Percentiles rank a stretch among this genome's conserved stretches.
Evolutionary conservation across 1,140 invertebrate species (phyloP).

Genomic region (Macrotrachela quadricornifera): DNA sequence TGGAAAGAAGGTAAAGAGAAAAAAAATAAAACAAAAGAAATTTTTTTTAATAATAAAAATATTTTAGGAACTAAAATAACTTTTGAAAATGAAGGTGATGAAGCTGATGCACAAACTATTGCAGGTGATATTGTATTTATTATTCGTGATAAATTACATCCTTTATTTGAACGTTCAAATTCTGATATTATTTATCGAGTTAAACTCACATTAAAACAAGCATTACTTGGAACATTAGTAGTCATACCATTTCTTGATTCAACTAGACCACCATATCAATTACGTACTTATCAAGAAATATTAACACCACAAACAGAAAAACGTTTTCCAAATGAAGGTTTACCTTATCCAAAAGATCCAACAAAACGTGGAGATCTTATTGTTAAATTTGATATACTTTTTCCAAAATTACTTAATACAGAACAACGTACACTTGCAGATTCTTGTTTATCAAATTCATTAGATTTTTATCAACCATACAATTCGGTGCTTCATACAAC

Average conservation of each 20-base stretch:
- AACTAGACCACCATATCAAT: conserved; percentile 55
- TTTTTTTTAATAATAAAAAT: too few relatives aligned
- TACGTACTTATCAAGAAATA: conserved; percentile 46
- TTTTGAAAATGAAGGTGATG: conserved; percentile 94
- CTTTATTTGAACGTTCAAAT: conserved; percentile 22
- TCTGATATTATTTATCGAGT: conserved; percentile 27
- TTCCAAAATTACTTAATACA: conserved; percentile 20
- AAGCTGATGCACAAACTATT: conserved; percentile 63
- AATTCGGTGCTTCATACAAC: too few relatives aligned
- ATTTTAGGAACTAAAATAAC: conserved; percentile 97
- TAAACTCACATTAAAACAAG: conserved; percentile 22
- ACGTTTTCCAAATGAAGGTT: conserved; percentile 41
- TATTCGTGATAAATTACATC: conserved; percentile 29
- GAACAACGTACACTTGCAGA: conserved; percentile 16
- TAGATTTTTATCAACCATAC: too few relatives aligned
- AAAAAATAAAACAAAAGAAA: conserved; percentile 49
- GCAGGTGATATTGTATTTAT: conserved; percentile 40
- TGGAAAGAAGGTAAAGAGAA: conserved; percentile 24
- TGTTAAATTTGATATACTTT: conserved; percentile 30
- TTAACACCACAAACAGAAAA: conserved; percentile 75
- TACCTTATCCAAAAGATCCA: conserved; percentile 25
- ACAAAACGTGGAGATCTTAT: conserved; percentile 27
- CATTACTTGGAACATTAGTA: conserved; percentile 25
- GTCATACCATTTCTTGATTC: conserved; percentile 35
- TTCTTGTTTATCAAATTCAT: too few relatives aligned